These are phyloP conservation scores for Gavialis gangeticus DNA, from an alignment of 2,113 vertebrate species.

Conservation along the genomic window DNA sequence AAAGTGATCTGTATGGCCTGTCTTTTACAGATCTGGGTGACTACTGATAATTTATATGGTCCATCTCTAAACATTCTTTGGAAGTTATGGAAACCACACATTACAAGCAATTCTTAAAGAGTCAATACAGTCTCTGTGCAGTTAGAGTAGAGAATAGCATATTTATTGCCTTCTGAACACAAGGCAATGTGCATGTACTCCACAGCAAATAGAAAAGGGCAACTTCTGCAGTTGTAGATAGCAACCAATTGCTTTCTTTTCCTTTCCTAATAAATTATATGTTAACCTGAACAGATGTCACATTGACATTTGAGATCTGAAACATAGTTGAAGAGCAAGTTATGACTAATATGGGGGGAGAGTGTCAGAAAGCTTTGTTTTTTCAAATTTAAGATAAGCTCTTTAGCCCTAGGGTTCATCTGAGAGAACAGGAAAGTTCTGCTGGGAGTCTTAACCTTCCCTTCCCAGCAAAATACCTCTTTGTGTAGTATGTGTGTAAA, in stretches of 20 bases:
- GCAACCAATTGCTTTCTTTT: constrained; percentile 70
- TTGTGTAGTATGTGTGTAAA: constrained; percentile 68
- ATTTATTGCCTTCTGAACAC: constrained; percentile 50
- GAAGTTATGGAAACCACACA: constrained; percentile 57
- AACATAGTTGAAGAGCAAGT: constrained; percentile 85
- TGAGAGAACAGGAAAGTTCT: constrained; percentile 37
- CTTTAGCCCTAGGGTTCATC: constrained; percentile 81
- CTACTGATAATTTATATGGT: background rate
- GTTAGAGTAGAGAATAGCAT: constrained; percentile 37
- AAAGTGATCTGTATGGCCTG: background rate
- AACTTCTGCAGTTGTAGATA: constrained; percentile 53
- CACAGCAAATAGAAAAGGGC: constrained; percentile 25
- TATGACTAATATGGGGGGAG: constrained; percentile 77
- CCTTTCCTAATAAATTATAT: constrained; percentile 81
- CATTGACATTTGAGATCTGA: constrained; percentile 82
- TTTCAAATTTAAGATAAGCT: constrained; percentile 83
- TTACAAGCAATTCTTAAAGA: constrained; percentile 38
- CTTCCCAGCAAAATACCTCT: constrained; percentile 70
- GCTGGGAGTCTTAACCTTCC: constrained; percentile 64
- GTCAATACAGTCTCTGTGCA: constrained; percentile 19
- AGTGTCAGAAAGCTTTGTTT: constrained; percentile 80
- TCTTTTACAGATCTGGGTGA: background rate
- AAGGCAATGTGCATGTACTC: constrained; percentile 31
- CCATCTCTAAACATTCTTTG: constrained; percentile 47
- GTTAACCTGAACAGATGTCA: constrained; percentile 83